Conservation (phyloP, 2,113 vertebrate genomes). For the Cebus imitator region DNA sequence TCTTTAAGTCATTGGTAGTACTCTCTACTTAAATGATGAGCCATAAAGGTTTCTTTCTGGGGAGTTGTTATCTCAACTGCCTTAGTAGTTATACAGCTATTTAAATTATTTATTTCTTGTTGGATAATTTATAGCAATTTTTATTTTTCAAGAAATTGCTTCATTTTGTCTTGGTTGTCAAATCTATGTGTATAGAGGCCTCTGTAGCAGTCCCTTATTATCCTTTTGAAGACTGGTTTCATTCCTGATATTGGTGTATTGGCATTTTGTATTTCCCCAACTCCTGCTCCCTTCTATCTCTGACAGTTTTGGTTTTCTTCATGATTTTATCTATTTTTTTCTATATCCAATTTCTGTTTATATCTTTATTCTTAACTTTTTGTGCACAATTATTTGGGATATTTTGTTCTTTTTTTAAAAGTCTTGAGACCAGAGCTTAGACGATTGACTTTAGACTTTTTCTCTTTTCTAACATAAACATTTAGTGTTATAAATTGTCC, state of each 20-base stretch:
- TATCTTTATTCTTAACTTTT: neutral
- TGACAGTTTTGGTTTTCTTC: neutral
- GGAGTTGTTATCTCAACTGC: neutral
- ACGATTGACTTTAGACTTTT: neutral
- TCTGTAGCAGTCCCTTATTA: neutral
- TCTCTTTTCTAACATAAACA: neutral
- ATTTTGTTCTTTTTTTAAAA: neutral
- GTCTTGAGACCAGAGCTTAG: neutral
- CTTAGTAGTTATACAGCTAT: neutral
- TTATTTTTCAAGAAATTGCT: neutral
- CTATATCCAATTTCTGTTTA: neutral
- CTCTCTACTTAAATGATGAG: neutral
- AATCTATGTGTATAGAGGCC: neutral
- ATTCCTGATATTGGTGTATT: neutral
- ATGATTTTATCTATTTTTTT: neutral
- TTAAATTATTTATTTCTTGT: neutral
- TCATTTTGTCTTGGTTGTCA: neutral
- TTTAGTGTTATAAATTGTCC: neutral
- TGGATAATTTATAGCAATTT: neutral
- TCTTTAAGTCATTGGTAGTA: neutral
- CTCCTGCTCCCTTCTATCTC: neutral
- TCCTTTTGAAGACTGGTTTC: neutral
- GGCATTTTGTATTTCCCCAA: neutral
- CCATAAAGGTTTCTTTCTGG: neutral
- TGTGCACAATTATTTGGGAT: neutral